Conservation (phyloP, 1,140 invertebrate genomes). For the Saccostrea echinata region DNA sequence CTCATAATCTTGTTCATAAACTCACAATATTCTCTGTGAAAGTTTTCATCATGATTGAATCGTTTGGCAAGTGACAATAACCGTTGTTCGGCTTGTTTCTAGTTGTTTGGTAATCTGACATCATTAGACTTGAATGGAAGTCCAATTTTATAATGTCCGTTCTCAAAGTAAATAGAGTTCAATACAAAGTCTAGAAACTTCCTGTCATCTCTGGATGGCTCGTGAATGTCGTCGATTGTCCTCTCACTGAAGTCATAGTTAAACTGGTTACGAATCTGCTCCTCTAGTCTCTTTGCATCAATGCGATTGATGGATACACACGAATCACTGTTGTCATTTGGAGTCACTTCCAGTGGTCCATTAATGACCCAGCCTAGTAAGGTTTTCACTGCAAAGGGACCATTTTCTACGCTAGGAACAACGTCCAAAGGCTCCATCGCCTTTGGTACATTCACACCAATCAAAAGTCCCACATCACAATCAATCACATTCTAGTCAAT, state of each 20-base stretch:
- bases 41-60: slow-evolving; percentile 43
- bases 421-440: slow-evolving; percentile 50
- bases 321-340: not conserved
- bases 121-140: slow-evolving; percentile 15
- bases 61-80: slow-evolving; percentile 21
- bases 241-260: too few species aligned
- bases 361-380: slow-evolving; percentile 56
- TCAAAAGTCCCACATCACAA: slow-evolving; percentile 58
- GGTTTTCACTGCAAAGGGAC: slow-evolving; percentile 50
- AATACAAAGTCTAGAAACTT: too few species aligned
- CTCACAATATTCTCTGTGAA: too few species aligned
- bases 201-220: too few species aligned
- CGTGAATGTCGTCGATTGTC: too few species aligned
- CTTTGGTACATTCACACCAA: slow-evolving; percentile 51
- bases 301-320: too few species aligned
- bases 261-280: too few species aligned
- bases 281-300: too few species aligned
- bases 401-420: not conserved
- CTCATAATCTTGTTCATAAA: slow-evolving; percentile 48
- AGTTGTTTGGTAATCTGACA: not conserved
- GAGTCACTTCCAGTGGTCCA: not conserved
- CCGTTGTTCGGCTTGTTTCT: slow-evolving; percentile 37
- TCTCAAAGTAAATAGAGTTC: too few species aligned
- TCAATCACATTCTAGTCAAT: slow-evolving; percentile 51
- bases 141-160: too few species aligned